Conservation (phyloP, 2,888 invertebrate genomes). For the Megamerina dolium region DNA sequence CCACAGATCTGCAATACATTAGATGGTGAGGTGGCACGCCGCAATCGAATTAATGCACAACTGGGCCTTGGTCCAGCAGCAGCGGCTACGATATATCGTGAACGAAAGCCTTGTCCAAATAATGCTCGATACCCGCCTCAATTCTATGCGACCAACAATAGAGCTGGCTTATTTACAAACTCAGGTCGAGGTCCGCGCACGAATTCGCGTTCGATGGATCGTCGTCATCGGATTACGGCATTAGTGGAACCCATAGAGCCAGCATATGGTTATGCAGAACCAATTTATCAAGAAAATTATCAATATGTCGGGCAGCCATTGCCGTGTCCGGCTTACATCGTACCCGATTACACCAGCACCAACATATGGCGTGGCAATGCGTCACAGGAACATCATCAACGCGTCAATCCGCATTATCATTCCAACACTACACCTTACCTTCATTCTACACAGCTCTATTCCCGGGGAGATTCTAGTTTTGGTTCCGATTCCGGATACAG, state of each 20-base stretch:
- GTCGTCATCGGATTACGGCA: constrained; percentile 39
- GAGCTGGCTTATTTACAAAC: constrained; percentile 26
- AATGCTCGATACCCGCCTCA: constrained; percentile 32
- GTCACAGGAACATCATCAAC: constrained; percentile 10
- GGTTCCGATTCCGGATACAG: constrained; percentile 83
- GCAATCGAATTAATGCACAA: constrained; percentile 47
- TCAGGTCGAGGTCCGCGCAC: constrained; percentile 42
- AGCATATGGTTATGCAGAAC: constrained; percentile 53
- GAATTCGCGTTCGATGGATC: constrained; percentile 43
- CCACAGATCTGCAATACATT: constrained; percentile 42
- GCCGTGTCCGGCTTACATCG: constrained; percentile 31
- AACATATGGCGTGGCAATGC: no score
- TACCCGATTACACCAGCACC: constrained; percentile 30
- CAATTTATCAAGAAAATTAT: constrained; percentile 76
- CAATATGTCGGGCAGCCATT: constrained; percentile 49
- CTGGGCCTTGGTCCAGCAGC: constrained; percentile 29
- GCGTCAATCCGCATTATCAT: constrained; percentile 19
- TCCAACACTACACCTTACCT: constrained; percentile 13
- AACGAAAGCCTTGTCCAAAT: constrained; percentile 36
- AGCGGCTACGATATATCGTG: constrained; percentile 45
- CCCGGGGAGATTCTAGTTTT: constrained; percentile 66
- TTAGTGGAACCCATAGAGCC: constrained; percentile 37
- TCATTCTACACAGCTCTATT: constrained; percentile 52
- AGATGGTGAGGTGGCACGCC: constrained; percentile 45
- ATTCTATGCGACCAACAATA: constrained; percentile 37